Base-by-base conservation (phyloP, 2,113 vertebrate genomes). In the Paradisaea rubra region DNA sequence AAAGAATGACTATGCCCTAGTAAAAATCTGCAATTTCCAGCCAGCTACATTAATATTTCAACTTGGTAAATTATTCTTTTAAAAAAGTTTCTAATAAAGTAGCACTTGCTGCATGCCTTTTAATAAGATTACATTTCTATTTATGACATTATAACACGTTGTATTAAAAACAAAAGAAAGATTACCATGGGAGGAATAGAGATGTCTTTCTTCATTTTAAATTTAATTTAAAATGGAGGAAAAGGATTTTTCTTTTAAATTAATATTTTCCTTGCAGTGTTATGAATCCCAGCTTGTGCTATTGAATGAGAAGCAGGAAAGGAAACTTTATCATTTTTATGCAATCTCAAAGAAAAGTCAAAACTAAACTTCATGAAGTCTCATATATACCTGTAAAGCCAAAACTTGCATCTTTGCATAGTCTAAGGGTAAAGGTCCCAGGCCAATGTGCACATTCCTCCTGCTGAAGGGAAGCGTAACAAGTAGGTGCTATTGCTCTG, bases 141-240 rank as follows among this genome's bases (percentile, higher is more conserved):
- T 91, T 95, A 95, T 95, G 81, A 94, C 44, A 24, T 93, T 93
- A 80, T 87, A 93, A 93, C 77, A 93, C 20, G 15, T 81, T 77
- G 79, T 88, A 96, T 88, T 94, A 95, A 97, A 97, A 97, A 96
- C 89, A 97, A 94, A 96, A 91, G 94, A 77, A 93, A 91, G 33
- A 89, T 88, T 94, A 95, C 33, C 28, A 47, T 6, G 33, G 74
- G 68, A 94, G 30, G 42, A 95, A 73, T 3, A 81, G 91, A 89
- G 50, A 80, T 54, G 74, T 82, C 91, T 94, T 91, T 73, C 87
- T 94, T 95, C 74, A 90, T 94, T 94, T 95, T 79, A 94, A 85
- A 94, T 95, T 94, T 93, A 95, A 96, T 95, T 93, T 95, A 23
- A 97, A 95, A 81, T 86, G 52, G 41, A 95, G 18, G 59, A 65